Percentiles rank a stretch among this genome's conserved stretches.
Evolutionary conservation across 1,140 invertebrate species (phyloP).

Genomic region (Hylaeus volcanicus): DNA sequence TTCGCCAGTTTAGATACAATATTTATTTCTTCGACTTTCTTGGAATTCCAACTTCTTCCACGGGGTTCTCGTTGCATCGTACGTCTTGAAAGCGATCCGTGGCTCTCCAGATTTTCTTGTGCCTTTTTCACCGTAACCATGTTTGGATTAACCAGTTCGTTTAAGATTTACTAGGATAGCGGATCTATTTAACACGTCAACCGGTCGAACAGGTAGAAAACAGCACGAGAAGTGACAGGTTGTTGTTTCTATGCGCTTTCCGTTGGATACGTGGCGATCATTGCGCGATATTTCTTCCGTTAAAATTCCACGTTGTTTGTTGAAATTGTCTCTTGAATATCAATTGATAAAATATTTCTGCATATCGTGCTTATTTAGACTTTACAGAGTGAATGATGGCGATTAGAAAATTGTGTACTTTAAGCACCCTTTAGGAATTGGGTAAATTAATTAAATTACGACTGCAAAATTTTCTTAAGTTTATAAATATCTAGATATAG

Average conservation of each 20-base stretch:
- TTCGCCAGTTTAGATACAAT: neutral
- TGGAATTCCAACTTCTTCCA: constrained; percentile 14
- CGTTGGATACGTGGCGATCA: neutral
- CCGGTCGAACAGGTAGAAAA: constrained; percentile 29
- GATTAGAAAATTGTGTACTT: no score
- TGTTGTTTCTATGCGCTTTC: neutral
- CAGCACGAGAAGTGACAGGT: constrained; percentile 17
- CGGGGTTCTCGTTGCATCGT: constrained; percentile 4
- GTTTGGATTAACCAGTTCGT: constrained; percentile 29
- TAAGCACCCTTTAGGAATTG: no score
- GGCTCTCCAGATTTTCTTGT: constrained; percentile 1
- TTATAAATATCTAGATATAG: no score
- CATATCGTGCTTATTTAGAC: no score
- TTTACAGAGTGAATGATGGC: no score
- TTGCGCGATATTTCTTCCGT: neutral
- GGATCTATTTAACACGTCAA: constrained; percentile 41
- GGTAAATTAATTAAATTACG: no score
- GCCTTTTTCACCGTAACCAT: constrained; percentile 6
- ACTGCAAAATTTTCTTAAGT: no score
- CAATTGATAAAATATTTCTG: no score
- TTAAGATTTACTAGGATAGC: constrained; percentile 23
- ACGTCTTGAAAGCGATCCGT: neutral
- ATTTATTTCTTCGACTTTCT: constrained; percentile 31
- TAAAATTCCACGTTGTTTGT: neutral
- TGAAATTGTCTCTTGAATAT: no score